Base-by-base conservation (phyloP, 2,113 vertebrate genomes). In the Collichthys lucidus region DNA sequence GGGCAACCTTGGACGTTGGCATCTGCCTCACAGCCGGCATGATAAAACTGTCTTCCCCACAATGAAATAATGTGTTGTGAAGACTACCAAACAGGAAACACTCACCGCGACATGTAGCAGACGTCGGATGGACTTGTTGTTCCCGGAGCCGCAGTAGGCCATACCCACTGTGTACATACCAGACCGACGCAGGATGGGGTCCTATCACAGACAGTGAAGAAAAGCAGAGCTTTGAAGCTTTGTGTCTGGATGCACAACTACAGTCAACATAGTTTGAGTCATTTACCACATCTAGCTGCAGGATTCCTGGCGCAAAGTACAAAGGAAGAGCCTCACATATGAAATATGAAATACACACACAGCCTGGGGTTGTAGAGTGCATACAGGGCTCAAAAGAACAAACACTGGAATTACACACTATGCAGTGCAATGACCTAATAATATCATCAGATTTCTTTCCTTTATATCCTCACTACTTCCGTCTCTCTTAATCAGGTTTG, bases 91-190 rank as follows among this genome's bases (percentile, higher is more conserved):
- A 75, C 59, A 69, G 53, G 63, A 82, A 83, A 72, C 67, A 97
- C 98, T 98, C 89, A 99, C 98, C 90, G 98, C 98, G 74, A 99
- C 98, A 31, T 99, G 98, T 6, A 99, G 95, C 22, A 99, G 95
- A 49, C 98, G 97, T 65, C 98, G 94, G 90, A 99, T 99, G 52
- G 98, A 98, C 92, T 99, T 99, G 95, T 99, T 99, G 95, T 99
- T 99, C 84, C 98, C 98, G 4, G 98, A 99, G 87, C 98, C 98
- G 44, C 98, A 99, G 88, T 99, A 99, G 17, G 98, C 98, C 98
- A 99, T 99, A 72, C 97, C 98, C 60, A 99, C 98, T 0, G 97
- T 98, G 95, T 99, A 99, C 98, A 99, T 99, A 91, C 98, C 98
- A 24, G 98, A 99, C 31, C 98, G 96, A 61, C 98, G 96, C 83